Evolutionary conservation across 2,797 vertebrate species (phyloP).

Genomic region (Percopsis omiscomaycus): DNA sequence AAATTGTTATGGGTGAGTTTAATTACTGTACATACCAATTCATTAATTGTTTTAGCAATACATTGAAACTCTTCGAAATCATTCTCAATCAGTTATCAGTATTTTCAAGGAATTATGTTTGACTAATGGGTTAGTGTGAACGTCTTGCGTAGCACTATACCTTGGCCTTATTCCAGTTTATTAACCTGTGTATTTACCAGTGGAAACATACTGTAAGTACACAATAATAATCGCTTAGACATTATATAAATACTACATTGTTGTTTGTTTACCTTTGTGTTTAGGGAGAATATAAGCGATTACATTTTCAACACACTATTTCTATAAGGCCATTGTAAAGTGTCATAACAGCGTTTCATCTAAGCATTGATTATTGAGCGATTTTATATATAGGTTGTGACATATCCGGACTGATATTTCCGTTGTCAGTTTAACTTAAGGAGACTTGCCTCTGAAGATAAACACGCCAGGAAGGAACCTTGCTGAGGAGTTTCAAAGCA

Average conservation of each 20-base stretch:
- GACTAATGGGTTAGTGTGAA: slow-evolving; percentile 1
- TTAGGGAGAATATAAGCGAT: background rate
- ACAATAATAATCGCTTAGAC: background rate
- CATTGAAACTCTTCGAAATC: too few relatives aligned
- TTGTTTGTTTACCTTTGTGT: background rate
- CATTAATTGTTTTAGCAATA: too few relatives aligned
- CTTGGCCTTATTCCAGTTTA: slow-evolving; percentile 12
- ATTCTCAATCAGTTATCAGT: background rate
- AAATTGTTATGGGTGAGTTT: slow-evolving; percentile 18
- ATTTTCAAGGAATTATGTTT: background rate
- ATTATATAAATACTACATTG: background rate
- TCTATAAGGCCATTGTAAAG: slow-evolving; percentile 18
- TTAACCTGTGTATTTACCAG: slow-evolving; percentile 29
- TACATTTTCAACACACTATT: background rate
- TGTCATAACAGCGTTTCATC: background rate
- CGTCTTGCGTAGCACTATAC: slow-evolving; percentile 1
- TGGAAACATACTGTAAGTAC: slow-evolving; percentile 3
- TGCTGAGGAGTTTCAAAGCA: slow-evolving; percentile 68
- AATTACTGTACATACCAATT: slow-evolving; percentile 11
- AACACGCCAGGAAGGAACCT: slow-evolving; percentile 78
- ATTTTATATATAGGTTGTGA: slow-evolving; percentile 23
- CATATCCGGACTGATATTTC: slow-evolving; percentile 41
- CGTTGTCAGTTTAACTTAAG: slow-evolving; percentile 73
- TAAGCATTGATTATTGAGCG: slow-evolving; percentile 22
- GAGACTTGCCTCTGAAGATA: slow-evolving; percentile 85